Base-by-base conservation (phyloP, 2,113 vertebrate genomes). In the Tretioscincus oriximinensis region DNA sequence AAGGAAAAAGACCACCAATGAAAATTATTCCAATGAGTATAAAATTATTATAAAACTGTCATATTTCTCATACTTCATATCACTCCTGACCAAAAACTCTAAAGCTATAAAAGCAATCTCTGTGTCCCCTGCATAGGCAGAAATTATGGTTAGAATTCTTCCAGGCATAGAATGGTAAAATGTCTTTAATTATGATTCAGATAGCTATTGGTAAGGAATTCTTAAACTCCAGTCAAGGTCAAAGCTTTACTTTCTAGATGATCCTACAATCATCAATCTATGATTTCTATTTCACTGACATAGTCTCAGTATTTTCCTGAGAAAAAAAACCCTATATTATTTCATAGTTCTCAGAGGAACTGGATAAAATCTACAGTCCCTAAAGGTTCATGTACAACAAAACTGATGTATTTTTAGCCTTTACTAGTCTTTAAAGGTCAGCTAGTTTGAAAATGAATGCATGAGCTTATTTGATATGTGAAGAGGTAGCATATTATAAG, bases 21-120 rank as follows among this genome's bases (percentile, higher is more conserved):
- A 90, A 93, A 94, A 93, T 93, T 85, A 94, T 92, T 89, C 86
- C 87, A 91, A 92, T 81, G 84, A 91, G 83, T 90, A 91, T 91
- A 92, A 95, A 95, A 94, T 95, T 95, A 93, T 94, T 94, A 94
- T 93, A 91, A 93, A 94, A 90, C 88, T 91, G 88, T 92, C 93
- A 94, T 89, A 92, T 91, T 94, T 93, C 91, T 93, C 92, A 90
- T 94, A 94, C 94, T 93, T 94, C 92, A 91, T 91, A 94, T 94
- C 89, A 85, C 89, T 92, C 91, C 91, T 94, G 93, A 94, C 92
- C 93, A 91, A 93, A 95, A 95, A 92, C 90, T 94, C 90, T 75
- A 84, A 85, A 94, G 91, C 90, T 94, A 92, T 92, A 92, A 95
- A 95, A 94, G 93, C 90, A 93, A 31, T 93, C 91, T 93, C 89